Base-by-base conservation (phyloP, 2,888 invertebrate genomes). In the Drosophila algonquin region DNA sequence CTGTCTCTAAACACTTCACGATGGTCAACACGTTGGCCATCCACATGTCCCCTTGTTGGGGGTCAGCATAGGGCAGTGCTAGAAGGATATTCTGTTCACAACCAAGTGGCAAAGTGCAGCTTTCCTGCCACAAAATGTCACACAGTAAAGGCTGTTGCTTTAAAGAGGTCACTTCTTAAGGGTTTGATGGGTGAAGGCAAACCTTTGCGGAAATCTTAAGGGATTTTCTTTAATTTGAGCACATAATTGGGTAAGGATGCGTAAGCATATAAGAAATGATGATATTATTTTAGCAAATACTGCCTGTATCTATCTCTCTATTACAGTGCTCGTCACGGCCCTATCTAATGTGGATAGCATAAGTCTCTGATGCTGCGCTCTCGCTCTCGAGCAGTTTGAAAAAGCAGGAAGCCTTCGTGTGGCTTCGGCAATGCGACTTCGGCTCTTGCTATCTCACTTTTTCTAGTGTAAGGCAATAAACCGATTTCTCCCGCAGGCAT, bases 1-100 rank as follows among this genome's bases (percentile, higher is more conserved):
- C 24, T 35, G 24, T 24, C 24, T 35, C 32, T 35, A 32, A 54
- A 53, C 46, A 61, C 54, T 47, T 47, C 9, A 54, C 21, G 30
- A 8, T 35, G 40, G 40, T 7, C 40, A 5, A 40, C 40, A 40
- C 40, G 40, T 14, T 40, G 40, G 2, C 14, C 40, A 40, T 14
- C 12, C 14, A 46, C 24, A 47, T 35, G 54, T 53, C 53, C 21
- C 40, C 12, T 40, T n/a, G 18, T 5, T 40, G 21, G 40, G 40
- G 4, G 53, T 4, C 12, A 8, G 40, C 9, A 2, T 8, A 21
- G 18, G 18, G 32, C 32, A 10, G 32, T 2, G 32, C 32, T 32
- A 3, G 32, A 10, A 3, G 32, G 10, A 7, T 14, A 40, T 40
- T 14, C 40, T 40, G 40, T 40, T 6, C 40, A 40, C 14, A 14